These are phyloP conservation scores for Temnothorax unifasciatus DNA, from an alignment of 2,888 invertebrate species.

Conservation along the genomic window DNA sequence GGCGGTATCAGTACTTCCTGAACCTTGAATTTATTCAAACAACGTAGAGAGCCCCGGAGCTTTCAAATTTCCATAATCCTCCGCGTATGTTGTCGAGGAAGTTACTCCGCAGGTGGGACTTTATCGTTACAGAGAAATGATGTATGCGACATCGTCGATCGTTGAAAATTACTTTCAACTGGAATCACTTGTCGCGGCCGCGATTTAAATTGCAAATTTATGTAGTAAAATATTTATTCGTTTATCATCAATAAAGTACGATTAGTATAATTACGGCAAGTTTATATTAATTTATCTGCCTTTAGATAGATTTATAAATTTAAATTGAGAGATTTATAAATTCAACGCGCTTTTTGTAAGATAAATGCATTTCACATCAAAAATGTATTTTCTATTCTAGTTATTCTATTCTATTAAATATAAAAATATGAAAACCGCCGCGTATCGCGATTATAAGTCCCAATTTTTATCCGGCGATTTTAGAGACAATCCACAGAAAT, in stretches of 20 bases:
- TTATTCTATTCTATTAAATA: too few species aligned
- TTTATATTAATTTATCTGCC: not conserved
- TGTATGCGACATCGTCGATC: constrained; percentile 45
- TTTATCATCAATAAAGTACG: constrained; percentile 6
- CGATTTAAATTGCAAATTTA: not conserved
- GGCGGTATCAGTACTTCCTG: constrained; percentile 54
- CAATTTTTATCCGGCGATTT: not conserved
- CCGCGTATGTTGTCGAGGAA: constrained; percentile 62
- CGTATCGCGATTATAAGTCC: not conserved
- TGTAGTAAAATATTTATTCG: not conserved
- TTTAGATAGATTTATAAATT: not conserved
- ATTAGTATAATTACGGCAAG: not conserved
- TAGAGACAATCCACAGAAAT: not conserved
- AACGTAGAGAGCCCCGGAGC: constrained; percentile 54
- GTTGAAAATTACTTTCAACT: constrained; percentile 6
- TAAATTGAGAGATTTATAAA: not conserved
- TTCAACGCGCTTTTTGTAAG: not conserved
- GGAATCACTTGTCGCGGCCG: not conserved
- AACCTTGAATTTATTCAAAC: constrained; percentile 67
- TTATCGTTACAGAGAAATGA: constrained; percentile 61
- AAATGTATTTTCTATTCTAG: not conserved
- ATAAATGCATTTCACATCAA: not conserved
- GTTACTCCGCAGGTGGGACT: constrained; percentile 63
- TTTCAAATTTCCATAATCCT: constrained; percentile 71
- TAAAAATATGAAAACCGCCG: not conserved